Evolutionary conservation across 2,888 invertebrate genomes (phyloP).

Genomic region (Trichogramma dendrolimi): DNA sequence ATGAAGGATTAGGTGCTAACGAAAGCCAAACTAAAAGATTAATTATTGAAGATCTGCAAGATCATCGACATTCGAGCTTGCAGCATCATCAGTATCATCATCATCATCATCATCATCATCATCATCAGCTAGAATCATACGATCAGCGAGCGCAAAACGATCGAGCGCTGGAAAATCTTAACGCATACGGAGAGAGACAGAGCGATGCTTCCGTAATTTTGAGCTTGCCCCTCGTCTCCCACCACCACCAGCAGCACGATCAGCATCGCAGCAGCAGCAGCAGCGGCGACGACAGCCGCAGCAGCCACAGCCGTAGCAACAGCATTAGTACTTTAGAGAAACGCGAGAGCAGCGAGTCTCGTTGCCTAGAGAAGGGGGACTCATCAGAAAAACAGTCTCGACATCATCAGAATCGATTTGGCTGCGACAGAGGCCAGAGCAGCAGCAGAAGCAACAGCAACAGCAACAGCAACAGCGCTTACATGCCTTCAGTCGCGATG

Average conservation of each 20-base stretch:
- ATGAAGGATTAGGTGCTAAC: no score
- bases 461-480: conserved; percentile 28
- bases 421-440: background rate
- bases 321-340: conserved; percentile 23
- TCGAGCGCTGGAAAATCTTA: background rate
- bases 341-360: conserved; percentile 24
- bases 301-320: conserved; percentile 14
- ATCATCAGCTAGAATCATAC: conserved; percentile 14
- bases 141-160: conserved; percentile 6
- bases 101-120: conserved; percentile 25
- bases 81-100: conserved; percentile 28
- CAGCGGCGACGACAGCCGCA: conserved; percentile 9
- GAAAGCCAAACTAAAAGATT: no score
- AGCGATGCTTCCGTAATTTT: conserved; percentile 6
- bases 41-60: no score
- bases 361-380: conserved; percentile 14
- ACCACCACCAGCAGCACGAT: conserved; percentile 16
- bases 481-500: no score
- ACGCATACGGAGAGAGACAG: no score
- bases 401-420: conserved; percentile 17
- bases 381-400: conserved; percentile 23
- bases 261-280: conserved; percentile 19
- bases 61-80: no score
- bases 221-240: conserved; percentile 10
- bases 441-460: conserved; percentile 28